phyloP scores from a whole-genome alignment of 2,888 invertebrate genomes.

The Ophioninae sp. region DNA sequence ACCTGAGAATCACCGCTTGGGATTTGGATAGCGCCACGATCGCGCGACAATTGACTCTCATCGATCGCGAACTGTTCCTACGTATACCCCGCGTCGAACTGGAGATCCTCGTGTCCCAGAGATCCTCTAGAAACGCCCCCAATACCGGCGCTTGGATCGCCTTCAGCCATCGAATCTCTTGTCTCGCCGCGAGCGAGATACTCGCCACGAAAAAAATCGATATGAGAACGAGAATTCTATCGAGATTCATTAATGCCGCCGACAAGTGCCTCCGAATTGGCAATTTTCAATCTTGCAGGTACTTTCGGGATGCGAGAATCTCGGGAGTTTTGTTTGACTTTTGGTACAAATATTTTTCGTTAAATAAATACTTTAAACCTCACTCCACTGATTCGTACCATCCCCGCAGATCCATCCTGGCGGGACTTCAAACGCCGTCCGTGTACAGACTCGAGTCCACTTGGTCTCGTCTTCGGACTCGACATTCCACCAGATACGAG shows the following conservation, averaged over 20 bases:
- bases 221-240: constrained; percentile 82
- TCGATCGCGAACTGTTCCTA: constrained; percentile 83
- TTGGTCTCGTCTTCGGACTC: constrained; percentile 82
- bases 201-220: constrained; percentile 73
- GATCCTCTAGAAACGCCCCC: constrained; percentile 81
- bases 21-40: constrained; percentile 83
- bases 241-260: constrained; percentile 83
- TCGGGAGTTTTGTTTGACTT: no score
- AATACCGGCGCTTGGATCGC: constrained; percentile 82
- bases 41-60: constrained; percentile 82
- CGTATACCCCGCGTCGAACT: constrained; percentile 81
- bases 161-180: constrained; percentile 82
- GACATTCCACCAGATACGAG: constrained; percentile 83
- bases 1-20: constrained; percentile 81
- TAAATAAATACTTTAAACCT: no score
- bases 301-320: no score
- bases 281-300: constrained; percentile 83
- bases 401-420: constrained; percentile 81
- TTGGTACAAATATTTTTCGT: no score
- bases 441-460: constrained; percentile 82
- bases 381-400: neutral
- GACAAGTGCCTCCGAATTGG: constrained; percentile 82
- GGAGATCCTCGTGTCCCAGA: constrained; percentile 79
- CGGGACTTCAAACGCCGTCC: constrained; percentile 83
- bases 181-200: constrained; percentile 82